These are phyloP conservation scores for Acanthiza pusilla DNA, from an alignment of 2,797 vertebrate species.

Conservation along the genomic window DNA sequence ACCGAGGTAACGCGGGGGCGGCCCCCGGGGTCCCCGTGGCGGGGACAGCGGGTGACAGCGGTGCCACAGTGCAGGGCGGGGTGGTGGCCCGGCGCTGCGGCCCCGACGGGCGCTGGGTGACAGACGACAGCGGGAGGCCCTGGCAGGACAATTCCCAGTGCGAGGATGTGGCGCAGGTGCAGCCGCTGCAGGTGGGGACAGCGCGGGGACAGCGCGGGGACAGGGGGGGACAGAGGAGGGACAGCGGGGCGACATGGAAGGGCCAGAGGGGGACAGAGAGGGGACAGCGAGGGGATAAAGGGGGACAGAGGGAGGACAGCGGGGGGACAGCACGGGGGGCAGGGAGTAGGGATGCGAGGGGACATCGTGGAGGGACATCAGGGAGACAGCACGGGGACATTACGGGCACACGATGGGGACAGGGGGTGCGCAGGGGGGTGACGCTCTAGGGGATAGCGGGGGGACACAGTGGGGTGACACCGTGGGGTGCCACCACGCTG, in stretches of 20 bases:
- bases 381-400: neutral
- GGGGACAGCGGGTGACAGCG: neutral
- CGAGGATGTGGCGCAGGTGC: neutral
- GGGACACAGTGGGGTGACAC: neutral
- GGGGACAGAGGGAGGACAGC: neutral
- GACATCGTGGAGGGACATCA: neutral
- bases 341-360: neutral
- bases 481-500: neutral
- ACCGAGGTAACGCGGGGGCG: neutral
- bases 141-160: neutral
- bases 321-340: no score
- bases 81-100: neutral
- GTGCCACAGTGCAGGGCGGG: neutral
- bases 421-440: neutral
- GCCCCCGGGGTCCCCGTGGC: neutral
- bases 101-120: neutral
- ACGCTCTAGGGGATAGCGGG: neutral
- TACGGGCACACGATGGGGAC: neutral
- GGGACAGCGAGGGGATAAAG: neutral
- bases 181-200: neutral
- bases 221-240: neutral
- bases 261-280: neutral
- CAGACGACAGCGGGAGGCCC: neutral
- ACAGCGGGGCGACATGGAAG: rapidly evolving
- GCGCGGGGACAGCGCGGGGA: neutral